Base-by-base conservation (phyloP, 2,888 invertebrate species). In the Ametastegia equiseti region DNA sequence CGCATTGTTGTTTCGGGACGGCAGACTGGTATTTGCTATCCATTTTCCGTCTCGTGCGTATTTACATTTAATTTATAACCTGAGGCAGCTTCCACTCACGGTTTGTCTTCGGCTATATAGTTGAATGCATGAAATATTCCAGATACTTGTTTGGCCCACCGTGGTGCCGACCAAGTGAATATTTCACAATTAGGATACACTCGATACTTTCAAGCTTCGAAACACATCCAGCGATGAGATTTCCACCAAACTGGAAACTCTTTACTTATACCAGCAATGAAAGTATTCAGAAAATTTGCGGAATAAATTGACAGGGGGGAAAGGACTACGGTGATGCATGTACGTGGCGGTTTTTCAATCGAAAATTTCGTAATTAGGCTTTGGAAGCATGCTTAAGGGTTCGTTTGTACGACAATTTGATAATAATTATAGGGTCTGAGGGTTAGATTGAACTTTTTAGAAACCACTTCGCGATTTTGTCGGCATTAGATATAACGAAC, bases 401-500 rank as follows among this genome's bases (percentile, higher is more conserved):
- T 13, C 60, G 30, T 60, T 60, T 30, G 30, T 30, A 30, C 15
- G 30, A 60, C 15, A 60, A 60, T 60, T 6, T 27, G 60, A 30
- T 60, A 27, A 60, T 60, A 30, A 60, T 15, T 30, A 42, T n/a
- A 30, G 30, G 11, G 30, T 30, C 30, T 15, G 30, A 60, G 19
- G 27, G 23, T 60, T 30, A 6, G 60, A 60, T 30, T 15, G 27
- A 60, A 60, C 60, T 60, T 60, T 60, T 30, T 30, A 30, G 67
- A 84, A 85, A 85, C 84, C 80, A 81, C 84, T 84, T 86, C 84
- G 84, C 83, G 85, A 87, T 88, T 90, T 88, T 87, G 89, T 89
- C 86, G 86, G 80, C 85, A 84, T 86, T 54, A 54, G 75, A 54
- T 50, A 88, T 89, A 90, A 90, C 88, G 89, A 90, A 89, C 88